Evolutionary conservation across 2,888 invertebrate genomes (phyloP).

Genomic region (Falcaria lacertinaria): DNA sequence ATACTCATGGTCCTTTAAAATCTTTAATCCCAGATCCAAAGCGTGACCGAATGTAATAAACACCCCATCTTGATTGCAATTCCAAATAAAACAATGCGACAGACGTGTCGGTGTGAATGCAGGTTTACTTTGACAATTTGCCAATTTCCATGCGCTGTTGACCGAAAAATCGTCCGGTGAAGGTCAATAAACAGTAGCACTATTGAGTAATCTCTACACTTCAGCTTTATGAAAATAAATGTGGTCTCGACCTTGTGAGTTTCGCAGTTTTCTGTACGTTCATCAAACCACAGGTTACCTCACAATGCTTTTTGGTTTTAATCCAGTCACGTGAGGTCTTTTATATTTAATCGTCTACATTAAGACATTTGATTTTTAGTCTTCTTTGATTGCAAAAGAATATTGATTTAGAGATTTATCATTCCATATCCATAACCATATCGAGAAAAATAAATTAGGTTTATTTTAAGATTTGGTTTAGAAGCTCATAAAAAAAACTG

Average conservation of each 20-base stretch:
- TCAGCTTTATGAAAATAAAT: constrained; percentile 14
- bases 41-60: background rate
- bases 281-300: background rate
- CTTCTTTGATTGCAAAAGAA: too few species aligned
- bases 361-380: too few species aligned
- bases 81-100: constrained; percentile 5
- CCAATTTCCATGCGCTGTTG: constrained; percentile 34
- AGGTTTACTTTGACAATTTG: constrained; percentile 38
- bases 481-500: too few species aligned
- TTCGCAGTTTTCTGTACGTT: background rate
- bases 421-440: too few species aligned
- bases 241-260: constrained; percentile 21
- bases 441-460: too few species aligned
- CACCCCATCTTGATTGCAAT: background rate
- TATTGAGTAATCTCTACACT: constrained; percentile 35
- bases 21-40: too few species aligned
- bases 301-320: too few species aligned
- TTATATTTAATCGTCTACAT: too few species aligned
- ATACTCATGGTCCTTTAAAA: too few species aligned
- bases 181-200: constrained; percentile 31
- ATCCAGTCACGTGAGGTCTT: too few species aligned
- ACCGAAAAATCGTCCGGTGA: constrained; percentile 38
- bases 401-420: too few species aligned
- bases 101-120: constrained; percentile 10
- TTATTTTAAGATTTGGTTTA: too few species aligned